These are phyloP conservation scores for Silurus meridionalis DNA, from an alignment of 2,113 vertebrate genomes.

Conservation along the genomic window DNA sequence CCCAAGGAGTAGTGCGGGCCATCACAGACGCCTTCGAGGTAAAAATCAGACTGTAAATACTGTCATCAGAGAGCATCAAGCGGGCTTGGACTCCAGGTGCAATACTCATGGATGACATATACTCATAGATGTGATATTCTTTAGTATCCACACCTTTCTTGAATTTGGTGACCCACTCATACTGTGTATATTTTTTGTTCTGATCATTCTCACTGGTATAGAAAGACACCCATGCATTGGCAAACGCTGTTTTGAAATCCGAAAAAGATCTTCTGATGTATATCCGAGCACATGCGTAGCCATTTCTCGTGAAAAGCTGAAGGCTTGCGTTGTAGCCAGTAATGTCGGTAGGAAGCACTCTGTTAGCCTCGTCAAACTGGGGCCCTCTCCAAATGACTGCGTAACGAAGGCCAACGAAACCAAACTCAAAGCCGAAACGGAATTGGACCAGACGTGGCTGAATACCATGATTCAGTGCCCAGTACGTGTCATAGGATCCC, in stretches of 20 bases:
- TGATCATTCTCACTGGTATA: neutral
- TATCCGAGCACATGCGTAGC: slow-evolving; percentile 36
- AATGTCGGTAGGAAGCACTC: slow-evolving; percentile 13
- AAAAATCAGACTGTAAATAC: neutral
- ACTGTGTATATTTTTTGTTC: neutral
- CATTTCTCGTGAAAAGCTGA: slow-evolving; percentile 27
- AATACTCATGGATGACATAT: neutral
- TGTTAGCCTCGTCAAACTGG: slow-evolving; percentile 37
- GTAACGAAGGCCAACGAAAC: slow-evolving; percentile 15
- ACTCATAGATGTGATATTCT: slow-evolving; percentile 22
- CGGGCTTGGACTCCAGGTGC: slow-evolving; percentile 34
- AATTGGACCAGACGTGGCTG: slow-evolving; percentile 1
- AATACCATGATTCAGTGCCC: slow-evolving; percentile 13
- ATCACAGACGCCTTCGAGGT: neutral
- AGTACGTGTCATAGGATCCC: slow-evolving; percentile 1
- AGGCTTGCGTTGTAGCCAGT: slow-evolving; percentile 30
- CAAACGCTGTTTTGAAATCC: neutral
- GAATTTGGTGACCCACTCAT: slow-evolving; percentile 23
- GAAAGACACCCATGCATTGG: slow-evolving; percentile 39
- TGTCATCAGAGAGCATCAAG: slow-evolving; percentile 3
- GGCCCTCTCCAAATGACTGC: slow-evolving; percentile 25
- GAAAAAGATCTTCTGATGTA: slow-evolving; percentile 39
- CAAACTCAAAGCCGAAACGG: neutral
- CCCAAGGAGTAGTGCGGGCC: slow-evolving; percentile 35
- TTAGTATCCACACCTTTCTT: neutral